phyloP scores from a whole-genome alignment of 2,113 vertebrate genomes.

The Neoarius graeffei region DNA sequence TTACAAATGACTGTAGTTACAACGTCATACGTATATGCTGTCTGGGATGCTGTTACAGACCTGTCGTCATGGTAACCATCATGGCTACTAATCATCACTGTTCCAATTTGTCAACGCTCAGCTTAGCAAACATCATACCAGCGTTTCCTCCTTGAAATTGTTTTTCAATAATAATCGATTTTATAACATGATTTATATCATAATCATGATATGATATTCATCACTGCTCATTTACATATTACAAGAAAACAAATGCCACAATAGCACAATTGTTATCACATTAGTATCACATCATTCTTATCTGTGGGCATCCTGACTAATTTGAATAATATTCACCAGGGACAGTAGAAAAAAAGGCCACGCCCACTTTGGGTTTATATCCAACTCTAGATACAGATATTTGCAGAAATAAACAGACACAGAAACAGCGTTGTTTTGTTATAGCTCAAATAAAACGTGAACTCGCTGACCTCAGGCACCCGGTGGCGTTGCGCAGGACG shows the following conservation, averaged over 20 bases:
- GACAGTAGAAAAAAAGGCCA: too few relatives aligned
- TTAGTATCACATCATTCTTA: neutral
- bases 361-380: too few relatives aligned
- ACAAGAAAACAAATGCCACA: neutral
- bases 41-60: neutral
- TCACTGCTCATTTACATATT: neutral
- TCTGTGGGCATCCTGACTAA: neutral
- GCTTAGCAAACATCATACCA: neutral
- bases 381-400: neutral
- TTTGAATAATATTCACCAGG: neutral
- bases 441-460: neutral
- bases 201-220: neutral
- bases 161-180: neutral
- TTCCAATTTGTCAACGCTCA: neutral
- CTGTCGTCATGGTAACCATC: neutral
- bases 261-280: neutral
- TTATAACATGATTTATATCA: neutral
- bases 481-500: constrained; percentile 98
- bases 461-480: constrained; percentile 89
- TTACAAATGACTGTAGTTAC: neutral
- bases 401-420: neutral
- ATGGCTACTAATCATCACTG: neutral
- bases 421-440: neutral
- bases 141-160: neutral
- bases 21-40: neutral